Percentiles rank a stretch among this genome's conserved stretches.
Evolutionary conservation across 2,888 invertebrate genomes (phyloP).

Genomic region (Dendrolimus houi): DNA sequence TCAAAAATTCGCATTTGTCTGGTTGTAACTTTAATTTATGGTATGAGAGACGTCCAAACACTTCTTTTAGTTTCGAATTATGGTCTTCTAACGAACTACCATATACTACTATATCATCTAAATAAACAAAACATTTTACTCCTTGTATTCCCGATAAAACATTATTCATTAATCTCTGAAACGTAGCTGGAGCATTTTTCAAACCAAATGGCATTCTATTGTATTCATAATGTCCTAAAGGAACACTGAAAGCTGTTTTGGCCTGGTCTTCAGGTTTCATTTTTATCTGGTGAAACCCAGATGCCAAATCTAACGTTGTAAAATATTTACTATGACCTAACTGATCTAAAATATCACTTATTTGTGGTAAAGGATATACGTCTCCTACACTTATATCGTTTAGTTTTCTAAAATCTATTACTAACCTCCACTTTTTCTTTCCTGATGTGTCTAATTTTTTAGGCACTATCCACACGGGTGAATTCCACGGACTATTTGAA

Average conservation of each 20-base stretch:
- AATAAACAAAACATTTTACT: constrained; percentile 27
- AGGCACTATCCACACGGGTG: background rate
- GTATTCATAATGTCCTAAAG: constrained; percentile 20
- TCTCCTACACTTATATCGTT: background rate
- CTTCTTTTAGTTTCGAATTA: constrained; percentile 9
- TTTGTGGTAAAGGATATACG: background rate
- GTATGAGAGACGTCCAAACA: constrained; percentile 16
- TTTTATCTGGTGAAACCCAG: background rate
- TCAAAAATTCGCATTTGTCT: constrained; percentile 18
- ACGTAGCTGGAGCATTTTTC: constrained; percentile 33
- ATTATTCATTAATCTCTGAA: constrained; percentile 39
- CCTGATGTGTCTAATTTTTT: background rate
- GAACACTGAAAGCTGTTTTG: constrained; percentile 21
- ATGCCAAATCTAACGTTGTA: background rate
- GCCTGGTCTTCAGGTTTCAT: constrained; percentile 4
- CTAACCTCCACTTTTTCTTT: background rate
- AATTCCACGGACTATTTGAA: background rate
- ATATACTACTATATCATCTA: constrained; percentile 35
- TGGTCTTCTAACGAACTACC: constrained; percentile 3
- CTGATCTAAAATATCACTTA: background rate
- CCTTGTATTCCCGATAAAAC: constrained; percentile 31
- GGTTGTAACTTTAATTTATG: constrained; percentile 18
- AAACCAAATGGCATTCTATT: constrained; percentile 21
- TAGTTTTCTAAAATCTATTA: background rate
- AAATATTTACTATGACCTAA: background rate